Conservation (phyloP, 2,113 vertebrate genomes). For the Gorsachius goisagi region DNA sequence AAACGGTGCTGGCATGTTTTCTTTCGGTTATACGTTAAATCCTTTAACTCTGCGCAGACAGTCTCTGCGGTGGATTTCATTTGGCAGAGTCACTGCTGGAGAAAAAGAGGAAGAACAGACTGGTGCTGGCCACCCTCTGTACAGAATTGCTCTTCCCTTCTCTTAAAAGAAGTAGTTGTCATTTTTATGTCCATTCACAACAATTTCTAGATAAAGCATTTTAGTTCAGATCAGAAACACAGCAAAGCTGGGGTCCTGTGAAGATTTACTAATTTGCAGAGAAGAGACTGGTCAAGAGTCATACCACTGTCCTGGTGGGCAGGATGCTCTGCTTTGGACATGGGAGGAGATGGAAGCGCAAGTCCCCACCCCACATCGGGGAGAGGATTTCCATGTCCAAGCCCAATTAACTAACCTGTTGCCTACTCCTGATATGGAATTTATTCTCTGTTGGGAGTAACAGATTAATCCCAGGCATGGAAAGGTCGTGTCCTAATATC, state of each 20-base stretch:
- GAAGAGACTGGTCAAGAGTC: neutral
- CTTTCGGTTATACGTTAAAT: neutral
- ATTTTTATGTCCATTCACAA: neutral
- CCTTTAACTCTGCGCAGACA: constrained; percentile 23
- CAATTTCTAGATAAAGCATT: neutral
- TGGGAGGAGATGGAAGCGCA: neutral
- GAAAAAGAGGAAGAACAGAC: neutral
- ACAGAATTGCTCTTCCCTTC: neutral
- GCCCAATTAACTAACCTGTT: neutral
- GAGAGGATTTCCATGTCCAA: neutral
- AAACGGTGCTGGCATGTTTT: constrained; percentile 35
- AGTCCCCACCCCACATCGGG: neutral
- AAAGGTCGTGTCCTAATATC: neutral
- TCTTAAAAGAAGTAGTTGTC: neutral
- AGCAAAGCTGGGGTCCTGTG: neutral
- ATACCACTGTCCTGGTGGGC: neutral
- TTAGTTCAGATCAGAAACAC: neutral
- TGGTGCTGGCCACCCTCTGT: neutral
- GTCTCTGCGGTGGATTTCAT: neutral
- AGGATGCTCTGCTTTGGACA: neutral
- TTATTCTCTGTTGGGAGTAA: neutral
- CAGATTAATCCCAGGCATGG: neutral
- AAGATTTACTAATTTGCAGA: neutral
- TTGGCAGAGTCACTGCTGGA: neutral
- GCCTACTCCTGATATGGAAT: neutral